Conservation (phyloP, 2,113 vertebrate species). For the Serilophus lunatus region DNA sequence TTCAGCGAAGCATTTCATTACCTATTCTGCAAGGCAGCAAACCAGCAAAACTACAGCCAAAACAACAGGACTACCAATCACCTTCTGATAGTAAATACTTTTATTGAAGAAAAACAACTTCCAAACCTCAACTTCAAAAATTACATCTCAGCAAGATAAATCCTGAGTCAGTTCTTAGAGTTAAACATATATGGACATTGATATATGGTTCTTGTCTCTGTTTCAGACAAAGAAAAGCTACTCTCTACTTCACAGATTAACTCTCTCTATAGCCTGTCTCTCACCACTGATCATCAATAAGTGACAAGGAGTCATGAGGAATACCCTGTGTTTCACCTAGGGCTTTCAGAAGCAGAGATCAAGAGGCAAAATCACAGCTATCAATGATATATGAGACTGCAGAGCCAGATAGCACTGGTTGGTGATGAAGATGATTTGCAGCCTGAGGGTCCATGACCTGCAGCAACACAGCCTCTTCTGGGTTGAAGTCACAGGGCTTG, state of each 20-base stretch:
- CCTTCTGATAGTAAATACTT: not conserved
- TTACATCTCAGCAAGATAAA: not conserved
- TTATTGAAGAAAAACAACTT: not conserved
- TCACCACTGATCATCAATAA: not conserved
- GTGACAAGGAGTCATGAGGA: not conserved
- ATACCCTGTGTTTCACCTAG: not conserved
- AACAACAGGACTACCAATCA: not conserved
- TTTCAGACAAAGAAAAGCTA: slow-evolving; percentile 11
- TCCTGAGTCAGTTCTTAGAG: not conserved
- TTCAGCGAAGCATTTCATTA: not conserved
- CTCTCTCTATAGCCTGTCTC: not conserved
- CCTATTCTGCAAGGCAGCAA: not conserved
- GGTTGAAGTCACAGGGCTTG: not conserved
- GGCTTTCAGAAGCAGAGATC: not conserved
- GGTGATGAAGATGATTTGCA: not conserved
- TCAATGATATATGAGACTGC: not conserved
- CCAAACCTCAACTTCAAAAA: not conserved
- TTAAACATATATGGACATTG: slow-evolving; percentile 24
- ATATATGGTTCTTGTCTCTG: not conserved
- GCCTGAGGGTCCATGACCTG: not conserved
- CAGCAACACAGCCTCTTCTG: not conserved
- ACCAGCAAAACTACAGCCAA: not conserved
- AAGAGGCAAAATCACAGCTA: not conserved
- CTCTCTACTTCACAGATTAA: not conserved
- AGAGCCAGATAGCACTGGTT: not conserved